Percentiles rank a stretch among this genome's conserved stretches.
Evolutionary conservation across 2,113 vertebrate genomes (phyloP).

Genomic region (Heloderma charlesbogerti): DNA sequence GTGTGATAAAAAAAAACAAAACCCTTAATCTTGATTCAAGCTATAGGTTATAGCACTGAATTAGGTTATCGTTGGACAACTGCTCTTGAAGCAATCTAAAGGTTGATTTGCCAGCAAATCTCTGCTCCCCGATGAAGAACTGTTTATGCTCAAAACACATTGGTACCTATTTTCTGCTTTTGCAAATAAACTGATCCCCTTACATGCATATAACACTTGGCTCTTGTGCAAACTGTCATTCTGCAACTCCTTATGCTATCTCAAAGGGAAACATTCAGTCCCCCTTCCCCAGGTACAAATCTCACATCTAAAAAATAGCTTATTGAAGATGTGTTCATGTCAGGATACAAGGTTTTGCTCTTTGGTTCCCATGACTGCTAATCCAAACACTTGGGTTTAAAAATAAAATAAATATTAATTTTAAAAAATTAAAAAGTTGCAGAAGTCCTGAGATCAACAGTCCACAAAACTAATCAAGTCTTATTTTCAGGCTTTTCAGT

Average conservation of each 20-base stretch:
- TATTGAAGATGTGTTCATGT: neutral
- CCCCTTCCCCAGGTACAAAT: neutral
- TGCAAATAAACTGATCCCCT: neutral
- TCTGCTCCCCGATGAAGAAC: neutral
- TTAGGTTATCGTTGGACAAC: neutral
- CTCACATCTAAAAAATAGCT: neutral
- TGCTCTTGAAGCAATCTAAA: neutral
- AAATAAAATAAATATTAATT: neutral
- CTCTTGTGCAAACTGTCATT: neutral
- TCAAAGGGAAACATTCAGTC: conserved; percentile 1
- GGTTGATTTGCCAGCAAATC: neutral
- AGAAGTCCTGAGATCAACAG: neutral
- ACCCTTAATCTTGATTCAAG: neutral
- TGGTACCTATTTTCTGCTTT: neutral
- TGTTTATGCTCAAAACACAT: neutral
- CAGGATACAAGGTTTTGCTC: neutral
- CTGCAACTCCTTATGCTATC: no score
- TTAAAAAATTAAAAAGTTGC: neutral
- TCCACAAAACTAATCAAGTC: neutral
- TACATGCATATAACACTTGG: no score
- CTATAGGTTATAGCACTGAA: neutral
- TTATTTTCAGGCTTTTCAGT: neutral
- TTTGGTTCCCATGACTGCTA: neutral
- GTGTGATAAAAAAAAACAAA: no score
- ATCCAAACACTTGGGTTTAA: neutral